Evolutionary conservation across 2,113 vertebrate species (phyloP).

Genomic region (Passer domesticus): DNA sequence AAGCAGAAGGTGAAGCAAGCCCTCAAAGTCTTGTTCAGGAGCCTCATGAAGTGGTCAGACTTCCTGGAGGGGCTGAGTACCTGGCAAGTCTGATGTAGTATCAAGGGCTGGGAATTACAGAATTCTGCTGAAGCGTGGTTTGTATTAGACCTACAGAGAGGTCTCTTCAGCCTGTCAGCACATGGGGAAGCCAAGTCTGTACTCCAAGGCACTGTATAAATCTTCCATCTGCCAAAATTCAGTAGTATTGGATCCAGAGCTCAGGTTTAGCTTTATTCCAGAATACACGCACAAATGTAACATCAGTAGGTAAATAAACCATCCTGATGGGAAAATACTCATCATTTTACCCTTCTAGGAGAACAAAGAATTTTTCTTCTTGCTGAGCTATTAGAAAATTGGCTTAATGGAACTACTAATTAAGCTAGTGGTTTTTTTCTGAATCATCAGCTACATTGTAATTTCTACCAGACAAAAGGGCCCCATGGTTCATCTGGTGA

Average conservation of each 20-base stretch:
- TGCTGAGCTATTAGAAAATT: constrained; percentile 20
- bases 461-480: constrained; percentile 18
- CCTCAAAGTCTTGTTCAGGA: not conserved
- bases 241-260: not conserved
- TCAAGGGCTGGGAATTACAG: not conserved
- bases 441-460: constrained; percentile 21
- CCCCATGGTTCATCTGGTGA: not conserved
- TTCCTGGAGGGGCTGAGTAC: not conserved
- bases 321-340: constrained; percentile 7
- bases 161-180: not conserved
- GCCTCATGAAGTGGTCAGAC: not conserved
- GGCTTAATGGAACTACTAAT: constrained; percentile 37
- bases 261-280: not conserved
- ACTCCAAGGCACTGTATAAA: not conserved
- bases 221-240: not conserved
- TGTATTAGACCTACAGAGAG: not conserved
- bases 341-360: not conserved
- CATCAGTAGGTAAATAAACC: not conserved
- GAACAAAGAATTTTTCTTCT: constrained; percentile 15
- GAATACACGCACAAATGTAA: not conserved
- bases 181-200: not conserved
- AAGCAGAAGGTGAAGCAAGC: not conserved
- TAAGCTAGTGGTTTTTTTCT: not conserved
- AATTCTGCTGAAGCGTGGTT: not conserved
- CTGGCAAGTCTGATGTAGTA: not conserved